These are phyloP conservation scores for Chelonus insularis DNA, from an alignment of 1,140 invertebrate species.

Conservation along the genomic window DNA sequence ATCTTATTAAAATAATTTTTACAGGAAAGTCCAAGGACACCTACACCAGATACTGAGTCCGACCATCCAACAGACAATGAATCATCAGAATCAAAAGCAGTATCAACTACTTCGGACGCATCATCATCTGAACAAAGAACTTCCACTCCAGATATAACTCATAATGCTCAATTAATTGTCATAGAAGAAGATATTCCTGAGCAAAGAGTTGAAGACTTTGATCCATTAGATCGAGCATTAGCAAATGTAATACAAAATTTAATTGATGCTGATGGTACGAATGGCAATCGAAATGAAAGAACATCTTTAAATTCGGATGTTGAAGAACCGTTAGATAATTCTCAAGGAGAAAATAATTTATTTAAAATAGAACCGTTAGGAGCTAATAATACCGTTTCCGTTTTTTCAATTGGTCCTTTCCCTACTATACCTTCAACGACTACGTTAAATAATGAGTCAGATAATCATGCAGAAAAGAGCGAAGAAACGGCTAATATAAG, in stretches of 20 bases:
- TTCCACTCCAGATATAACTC: constrained; percentile 50
- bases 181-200: background rate
- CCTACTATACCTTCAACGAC: constrained; percentile 18
- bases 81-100: constrained; percentile 47
- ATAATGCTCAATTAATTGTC: constrained; percentile 7
- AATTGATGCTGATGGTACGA: constrained; percentile 43
- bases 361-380: too few species aligned
- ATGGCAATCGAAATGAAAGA: constrained; percentile 34
- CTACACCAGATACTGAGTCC: constrained; percentile 59
- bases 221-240: constrained; percentile 52
- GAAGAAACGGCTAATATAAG: too few species aligned
- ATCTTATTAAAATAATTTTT: constrained; percentile 35
- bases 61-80: constrained; percentile 58
- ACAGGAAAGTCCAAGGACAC: constrained; percentile 55
- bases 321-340: background rate
- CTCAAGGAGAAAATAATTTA: too few species aligned
- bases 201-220: constrained; percentile 31
- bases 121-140: constrained; percentile 52
- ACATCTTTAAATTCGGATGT: background rate
- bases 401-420: constrained; percentile 53
- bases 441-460: background rate
- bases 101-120: constrained; percentile 32
- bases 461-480: too few species aligned
- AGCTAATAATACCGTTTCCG: constrained; percentile 27
- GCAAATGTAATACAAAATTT: constrained; percentile 53